phyloP scores from a whole-genome alignment of 2,888 invertebrate species.

The Drosophila nigricruria region DNA sequence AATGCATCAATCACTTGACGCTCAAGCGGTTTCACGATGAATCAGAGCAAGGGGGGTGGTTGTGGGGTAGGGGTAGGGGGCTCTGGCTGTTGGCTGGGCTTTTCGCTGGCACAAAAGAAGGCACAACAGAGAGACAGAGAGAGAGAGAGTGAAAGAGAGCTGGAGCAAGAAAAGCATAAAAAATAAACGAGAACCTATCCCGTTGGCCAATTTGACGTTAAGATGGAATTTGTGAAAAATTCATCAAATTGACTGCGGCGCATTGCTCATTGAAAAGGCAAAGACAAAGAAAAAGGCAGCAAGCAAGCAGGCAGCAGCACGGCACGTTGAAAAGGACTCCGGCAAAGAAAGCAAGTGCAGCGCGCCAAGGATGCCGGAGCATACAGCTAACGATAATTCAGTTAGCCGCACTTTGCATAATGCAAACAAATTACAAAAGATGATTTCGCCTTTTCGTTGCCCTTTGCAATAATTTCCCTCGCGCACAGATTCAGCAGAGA shows the following conservation, averaged over 20 bases:
- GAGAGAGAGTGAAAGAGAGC: neutral
- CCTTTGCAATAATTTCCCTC: conserved; percentile 57
- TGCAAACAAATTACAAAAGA: conserved; percentile 53
- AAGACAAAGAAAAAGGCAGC: conserved; percentile 1
- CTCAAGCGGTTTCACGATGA: conserved; percentile 63
- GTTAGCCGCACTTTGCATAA: conserved; percentile 71
- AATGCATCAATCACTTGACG: conserved; percentile 75
- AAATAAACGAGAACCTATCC: conserved; percentile 37
- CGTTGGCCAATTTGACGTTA: conserved; percentile 76
- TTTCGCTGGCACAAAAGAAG: conserved; percentile 50
- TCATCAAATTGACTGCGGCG: conserved; percentile 77
- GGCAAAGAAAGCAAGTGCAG: conserved; percentile 19
- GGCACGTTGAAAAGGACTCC: conserved; percentile 16
- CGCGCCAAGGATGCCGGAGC: conserved; percentile 4
- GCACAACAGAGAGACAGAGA: neutral
- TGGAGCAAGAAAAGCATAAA: conserved; percentile 1
- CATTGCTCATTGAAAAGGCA: conserved; percentile 64
- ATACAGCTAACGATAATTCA: conserved; percentile 48
- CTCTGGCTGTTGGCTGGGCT: conserved; percentile 50
- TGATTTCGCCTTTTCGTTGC: conserved; percentile 27
- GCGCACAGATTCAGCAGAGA: conserved; percentile 61
- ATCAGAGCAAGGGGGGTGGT: conserved; percentile 15
- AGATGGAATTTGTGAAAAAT: conserved; percentile 78
- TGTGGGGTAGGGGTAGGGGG: neutral
- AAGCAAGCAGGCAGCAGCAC: neutral